phyloP scores from a whole-genome alignment of 2,888 invertebrate species.

The Cancer borealis region DNA sequence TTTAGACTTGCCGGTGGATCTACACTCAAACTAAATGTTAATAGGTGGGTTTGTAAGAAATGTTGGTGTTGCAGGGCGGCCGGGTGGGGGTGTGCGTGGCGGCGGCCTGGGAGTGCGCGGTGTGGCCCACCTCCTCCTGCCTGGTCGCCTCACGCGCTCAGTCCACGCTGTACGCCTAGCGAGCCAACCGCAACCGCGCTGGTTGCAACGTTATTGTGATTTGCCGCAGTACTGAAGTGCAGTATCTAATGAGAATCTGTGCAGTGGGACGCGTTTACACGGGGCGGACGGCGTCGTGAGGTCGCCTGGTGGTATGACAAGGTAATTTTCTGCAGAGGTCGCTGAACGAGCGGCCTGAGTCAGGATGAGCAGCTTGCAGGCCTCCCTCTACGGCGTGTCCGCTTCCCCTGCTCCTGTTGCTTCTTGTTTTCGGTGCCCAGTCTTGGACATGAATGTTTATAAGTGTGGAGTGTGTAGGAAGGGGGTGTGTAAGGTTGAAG shows the following conservation, averaged over 20 bases:
- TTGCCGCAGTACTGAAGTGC: slow-evolving; percentile 37
- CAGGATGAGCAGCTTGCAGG: neutral
- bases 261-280: slow-evolving; percentile 36
- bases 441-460: neutral
- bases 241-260: slow-evolving; percentile 48
- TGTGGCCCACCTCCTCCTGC: slow-evolving; percentile 53
- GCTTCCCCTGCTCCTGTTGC: neutral
- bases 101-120: slow-evolving; percentile 65
- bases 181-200: slow-evolving; percentile 65
- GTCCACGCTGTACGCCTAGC: slow-evolving; percentile 72
- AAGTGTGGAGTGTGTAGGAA: neutral
- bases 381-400: neutral
- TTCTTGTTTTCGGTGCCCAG: neutral
- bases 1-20: neutral
- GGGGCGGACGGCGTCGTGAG: slow-evolving; percentile 66
- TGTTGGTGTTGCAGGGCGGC: slow-evolving; percentile 61
- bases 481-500: neutral
- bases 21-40: slow-evolving; percentile 65
- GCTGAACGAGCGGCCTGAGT: slow-evolving; percentile 2
- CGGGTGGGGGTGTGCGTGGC: slow-evolving; percentile 65
- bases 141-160: slow-evolving; percentile 63
- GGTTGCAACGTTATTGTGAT: slow-evolving; percentile 65
- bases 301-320: slow-evolving; percentile 67
- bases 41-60: slow-evolving; percentile 64
- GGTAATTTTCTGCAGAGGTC: slow-evolving; percentile 29